These are phyloP conservation scores for Eristalinus aeneus DNA, from an alignment of 2,888 invertebrate genomes.

Conservation along the genomic window DNA sequence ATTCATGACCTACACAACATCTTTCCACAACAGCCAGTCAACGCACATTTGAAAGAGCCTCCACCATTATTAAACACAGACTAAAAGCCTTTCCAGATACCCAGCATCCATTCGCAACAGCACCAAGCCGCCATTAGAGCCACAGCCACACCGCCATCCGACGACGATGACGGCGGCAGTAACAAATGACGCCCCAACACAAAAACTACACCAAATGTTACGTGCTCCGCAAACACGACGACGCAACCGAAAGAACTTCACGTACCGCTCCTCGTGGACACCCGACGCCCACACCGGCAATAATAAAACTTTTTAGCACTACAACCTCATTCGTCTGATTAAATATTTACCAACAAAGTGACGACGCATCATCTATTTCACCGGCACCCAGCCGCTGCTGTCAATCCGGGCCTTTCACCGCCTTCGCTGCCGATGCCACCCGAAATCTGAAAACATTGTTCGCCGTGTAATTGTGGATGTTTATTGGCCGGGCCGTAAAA, in stretches of 20 bases:
- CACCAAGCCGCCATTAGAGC: neutral
- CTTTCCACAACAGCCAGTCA: neutral
- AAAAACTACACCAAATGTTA: neutral
- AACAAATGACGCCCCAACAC: neutral
- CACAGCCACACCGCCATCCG: neutral
- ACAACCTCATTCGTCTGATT: neutral
- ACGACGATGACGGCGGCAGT: neutral
- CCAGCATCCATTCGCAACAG: neutral
- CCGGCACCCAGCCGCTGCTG: neutral
- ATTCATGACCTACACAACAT: neutral
- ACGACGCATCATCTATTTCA: neutral
- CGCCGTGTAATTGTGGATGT: constrained; percentile 25
- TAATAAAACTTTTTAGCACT: constrained; percentile 32
- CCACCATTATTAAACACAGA: neutral
- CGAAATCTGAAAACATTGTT: constrained; percentile 3
- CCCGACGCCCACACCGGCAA: neutral
- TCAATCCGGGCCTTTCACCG: constrained; percentile 1
- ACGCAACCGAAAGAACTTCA: neutral
- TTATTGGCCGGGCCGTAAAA: constrained; percentile 29
- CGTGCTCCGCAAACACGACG: neutral
- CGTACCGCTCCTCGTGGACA: neutral
- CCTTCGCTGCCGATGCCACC: neutral
- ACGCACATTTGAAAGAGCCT: neutral
- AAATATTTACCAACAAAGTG: constrained; percentile 27
- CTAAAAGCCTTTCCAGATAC: neutral